Evolutionary conservation across 2,888 invertebrate genomes (phyloP), one percentile per base, ranked within the genome.

Genomic region (Cephus rjabovi): DNA sequence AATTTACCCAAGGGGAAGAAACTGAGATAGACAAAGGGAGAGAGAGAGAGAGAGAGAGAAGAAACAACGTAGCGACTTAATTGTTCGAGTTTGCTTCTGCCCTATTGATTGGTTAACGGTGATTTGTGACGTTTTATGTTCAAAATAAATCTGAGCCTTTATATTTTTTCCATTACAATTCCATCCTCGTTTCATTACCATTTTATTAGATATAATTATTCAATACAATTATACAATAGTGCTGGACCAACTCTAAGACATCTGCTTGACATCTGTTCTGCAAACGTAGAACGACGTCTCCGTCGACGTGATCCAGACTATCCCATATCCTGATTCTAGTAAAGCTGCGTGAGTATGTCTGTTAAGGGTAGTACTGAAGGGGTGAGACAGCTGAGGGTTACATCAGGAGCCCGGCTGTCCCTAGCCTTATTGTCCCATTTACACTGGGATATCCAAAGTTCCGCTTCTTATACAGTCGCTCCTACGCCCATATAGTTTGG

Each of bases 61-160:
- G 56, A 56, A 23, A 56, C 56, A 87, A 87, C 85, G 87, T 85
- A 79, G 84, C 82, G 86, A 88, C 87, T 89, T 89, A 89, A 90
- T 90, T 90, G 87, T 82, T 83, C 78, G 81, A 83, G 76, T 81
- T 82, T 80, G 76, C 82, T 83, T 83, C 79, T 82, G 81, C 70
- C 79, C 83, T 80, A 83, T 84, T 84, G 85, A 89, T 89, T 86
- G 86, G 87, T 84, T 86, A 86, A 88, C 87, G 86, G 89, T 88
- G 88, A 89, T 89, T 87, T 87, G 84, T 86, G 79, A 78, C 74
- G 75, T 56, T 56, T 56, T 56, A 56, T 56, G 23, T 23, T 23
- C 56, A 23, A 23, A 9, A 56, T 56, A 56, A 56, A 56, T 23
- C 15, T 40, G 40, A 15, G 23, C 2, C 2, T 56, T 56, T 9